Evolutionary conservation across 2,113 vertebrate species (phyloP).

Genomic region (Microcebus griseorufus): DNA sequence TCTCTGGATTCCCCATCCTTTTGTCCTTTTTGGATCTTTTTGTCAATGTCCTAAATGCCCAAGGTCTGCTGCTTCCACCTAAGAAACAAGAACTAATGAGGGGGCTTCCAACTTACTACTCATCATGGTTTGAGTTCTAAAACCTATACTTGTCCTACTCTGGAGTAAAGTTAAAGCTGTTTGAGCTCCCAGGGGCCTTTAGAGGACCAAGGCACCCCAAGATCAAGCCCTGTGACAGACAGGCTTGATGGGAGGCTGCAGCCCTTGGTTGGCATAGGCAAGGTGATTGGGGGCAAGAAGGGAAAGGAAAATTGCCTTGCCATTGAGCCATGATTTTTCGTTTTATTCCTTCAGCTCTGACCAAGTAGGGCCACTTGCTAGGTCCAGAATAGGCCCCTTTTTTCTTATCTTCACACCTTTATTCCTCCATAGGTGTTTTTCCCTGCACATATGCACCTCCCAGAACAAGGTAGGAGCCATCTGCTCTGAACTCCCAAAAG

Average conservation of each 20-base stretch:
- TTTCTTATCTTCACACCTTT: background rate
- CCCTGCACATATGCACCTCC: background rate
- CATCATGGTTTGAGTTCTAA: background rate
- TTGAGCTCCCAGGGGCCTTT: background rate
- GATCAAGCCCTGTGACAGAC: background rate
- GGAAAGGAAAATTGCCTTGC: background rate
- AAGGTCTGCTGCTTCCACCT: background rate
- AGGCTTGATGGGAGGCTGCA: background rate
- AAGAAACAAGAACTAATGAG: background rate
- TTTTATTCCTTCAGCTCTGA: background rate
- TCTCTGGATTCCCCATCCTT: background rate
- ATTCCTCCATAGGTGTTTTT: background rate
- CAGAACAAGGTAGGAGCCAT: background rate
- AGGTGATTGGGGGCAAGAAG: background rate
- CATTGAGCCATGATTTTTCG: background rate
- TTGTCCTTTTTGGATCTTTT: background rate
- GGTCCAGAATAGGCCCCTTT: background rate
- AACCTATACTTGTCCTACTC: background rate
- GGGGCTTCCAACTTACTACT: background rate
- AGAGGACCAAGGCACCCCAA: background rate
- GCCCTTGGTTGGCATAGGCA: background rate
- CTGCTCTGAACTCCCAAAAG: background rate
- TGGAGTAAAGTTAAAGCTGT: background rate
- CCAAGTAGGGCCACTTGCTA: background rate
- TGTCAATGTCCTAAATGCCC: background rate